phyloP scores from a whole-genome alignment of 92 coral and sea anemone genomes.

The Porites lobata region DNA sequence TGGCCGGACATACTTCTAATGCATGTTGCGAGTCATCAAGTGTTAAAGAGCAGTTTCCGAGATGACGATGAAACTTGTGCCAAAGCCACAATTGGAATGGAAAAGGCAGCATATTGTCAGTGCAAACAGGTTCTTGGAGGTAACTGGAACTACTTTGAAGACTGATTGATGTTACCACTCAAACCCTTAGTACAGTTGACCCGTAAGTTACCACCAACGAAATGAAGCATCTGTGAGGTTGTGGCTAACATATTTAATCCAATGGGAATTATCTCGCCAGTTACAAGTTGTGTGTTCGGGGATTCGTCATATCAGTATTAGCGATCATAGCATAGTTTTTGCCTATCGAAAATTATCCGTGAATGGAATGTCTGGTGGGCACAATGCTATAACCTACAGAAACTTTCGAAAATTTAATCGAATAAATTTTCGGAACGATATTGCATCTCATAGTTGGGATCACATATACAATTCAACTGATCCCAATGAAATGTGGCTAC shows the following conservation, averaged over 20 bases:
- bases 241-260: neutral
- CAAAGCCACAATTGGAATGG: conserved; percentile 11
- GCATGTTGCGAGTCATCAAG: conserved; percentile 11
- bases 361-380: too few relatives aligned
- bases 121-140: conserved; percentile 48
- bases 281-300: neutral
- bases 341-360: too few relatives aligned
- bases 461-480: too few relatives aligned
- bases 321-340: too few relatives aligned
- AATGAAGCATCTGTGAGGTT: conserved; percentile 16
- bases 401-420: too few relatives aligned
- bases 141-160: conserved; percentile 45
- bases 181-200: conserved; percentile 46
- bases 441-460: too few relatives aligned
- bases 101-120: neutral
- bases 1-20: too few relatives aligned
- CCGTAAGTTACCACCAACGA: conserved; percentile 54
- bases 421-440: too few relatives aligned
- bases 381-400: too few relatives aligned
- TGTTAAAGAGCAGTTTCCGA: neutral
- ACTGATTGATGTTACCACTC: conserved; percentile 46
- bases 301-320: too few relatives aligned
- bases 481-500: too few relatives aligned
- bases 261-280: conserved; percentile 11
- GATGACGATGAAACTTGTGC: neutral